A percentile compares a stretch with the other conserved stretches of the same genome.
Evolutionary conservation across 1,140 invertebrate genomes (phyloP).

Genomic region (Tetragonula clypearis): DNA sequence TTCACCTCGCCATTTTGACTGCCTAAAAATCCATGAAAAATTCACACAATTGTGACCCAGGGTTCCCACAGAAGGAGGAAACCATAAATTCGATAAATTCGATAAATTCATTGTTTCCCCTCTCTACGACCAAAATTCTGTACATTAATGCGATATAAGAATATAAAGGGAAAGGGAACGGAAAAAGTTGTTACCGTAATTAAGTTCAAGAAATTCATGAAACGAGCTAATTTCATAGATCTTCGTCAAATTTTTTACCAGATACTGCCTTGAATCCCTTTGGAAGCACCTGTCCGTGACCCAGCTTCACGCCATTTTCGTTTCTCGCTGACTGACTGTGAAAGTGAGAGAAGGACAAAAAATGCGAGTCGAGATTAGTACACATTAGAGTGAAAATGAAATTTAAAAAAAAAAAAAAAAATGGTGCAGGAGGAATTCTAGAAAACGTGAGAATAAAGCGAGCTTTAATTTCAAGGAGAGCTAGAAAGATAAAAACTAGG

Average conservation of each 20-base stretch:
- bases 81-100: not conserved
- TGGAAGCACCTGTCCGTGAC: slow-evolving; percentile 90
- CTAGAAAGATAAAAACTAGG: no score
- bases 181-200: not conserved
- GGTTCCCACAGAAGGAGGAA: not conserved
- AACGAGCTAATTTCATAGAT: no score
- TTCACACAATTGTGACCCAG: not conserved
- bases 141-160: no score
- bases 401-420: not conserved
- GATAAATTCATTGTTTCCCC: not conserved
- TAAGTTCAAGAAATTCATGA: not conserved
- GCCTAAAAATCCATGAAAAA: slow-evolving; percentile 76
- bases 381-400: not conserved
- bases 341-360: not conserved
- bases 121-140: not conserved
- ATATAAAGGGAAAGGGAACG: no score
- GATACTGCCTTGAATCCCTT: slow-evolving; percentile 84
- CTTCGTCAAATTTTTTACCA: slow-evolving; percentile 66
- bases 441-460: not conserved
- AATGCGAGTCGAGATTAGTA: not conserved
- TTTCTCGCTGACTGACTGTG: slow-evolving; percentile 73
- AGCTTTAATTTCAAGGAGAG: no score
- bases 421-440: not conserved
- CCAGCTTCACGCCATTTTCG: slow-evolving; percentile 83
- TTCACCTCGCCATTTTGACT: slow-evolving; percentile 90